Evolutionary conservation across 2,888 invertebrate species (phyloP).

Genomic region (Aporophyla nigra): DNA sequence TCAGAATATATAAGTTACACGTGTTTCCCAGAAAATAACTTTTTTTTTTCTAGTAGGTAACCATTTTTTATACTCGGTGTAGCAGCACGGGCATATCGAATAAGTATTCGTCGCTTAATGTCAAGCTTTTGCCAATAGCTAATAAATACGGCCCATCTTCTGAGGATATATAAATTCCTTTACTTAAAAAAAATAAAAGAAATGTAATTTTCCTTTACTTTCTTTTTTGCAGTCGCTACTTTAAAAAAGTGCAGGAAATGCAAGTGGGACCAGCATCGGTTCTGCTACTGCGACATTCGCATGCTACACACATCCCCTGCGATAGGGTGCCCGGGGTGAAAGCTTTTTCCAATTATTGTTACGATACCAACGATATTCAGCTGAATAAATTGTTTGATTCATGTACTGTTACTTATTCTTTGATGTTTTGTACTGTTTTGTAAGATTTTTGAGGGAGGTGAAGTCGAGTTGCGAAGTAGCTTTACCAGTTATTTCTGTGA

Average conservation of each 20-base stretch:
- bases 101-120: neutral
- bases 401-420: conserved; percentile 32
- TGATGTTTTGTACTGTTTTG: conserved; percentile 2
- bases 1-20: neutral
- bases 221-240: conserved; percentile 75
- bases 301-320: conserved; percentile 72
- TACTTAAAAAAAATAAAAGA: neutral
- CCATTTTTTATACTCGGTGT: neutral
- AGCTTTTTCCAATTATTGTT: conserved; percentile 79
- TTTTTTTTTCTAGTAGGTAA: neutral
- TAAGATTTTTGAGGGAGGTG: neutral
- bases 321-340: conserved; percentile 73
- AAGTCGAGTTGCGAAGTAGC: neutral
- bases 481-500: neutral
- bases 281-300: conserved; percentile 77
- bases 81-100: neutral
- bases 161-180: no score
- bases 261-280: conserved; percentile 78
- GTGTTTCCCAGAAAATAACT: neutral
- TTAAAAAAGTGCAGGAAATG: conserved; percentile 83
- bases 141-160: neutral
- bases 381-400: conserved; percentile 45
- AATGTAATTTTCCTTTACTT: neutral
- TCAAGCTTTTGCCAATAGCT: neutral
- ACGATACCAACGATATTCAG: conserved; percentile 34